Evolutionary conservation across 2,888 invertebrate species (phyloP), one percentile per base, ranked within the genome.

Genomic region (Amphiduros pacificus): DNA sequence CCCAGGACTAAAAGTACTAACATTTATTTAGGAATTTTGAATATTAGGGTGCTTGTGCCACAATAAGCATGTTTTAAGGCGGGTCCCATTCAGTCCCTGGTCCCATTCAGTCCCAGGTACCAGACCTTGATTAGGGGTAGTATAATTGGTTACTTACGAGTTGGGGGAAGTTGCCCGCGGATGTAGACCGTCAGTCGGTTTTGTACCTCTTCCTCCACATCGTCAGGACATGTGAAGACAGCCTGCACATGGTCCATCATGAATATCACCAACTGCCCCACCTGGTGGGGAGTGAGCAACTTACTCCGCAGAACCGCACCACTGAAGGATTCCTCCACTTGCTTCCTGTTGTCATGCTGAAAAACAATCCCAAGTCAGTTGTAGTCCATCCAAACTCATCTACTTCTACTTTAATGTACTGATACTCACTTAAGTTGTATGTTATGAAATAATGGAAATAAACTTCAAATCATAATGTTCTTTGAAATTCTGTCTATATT

Each of bases 251-350:
- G 71, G 27, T 74, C 72, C 61, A 79, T 64, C 65, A 80, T 72
- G 66, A 78, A 79, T 54, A 71, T 69, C 40, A 77, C 74, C 14
- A 81, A 68, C 29, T 74, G 69, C 0, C 71, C 66, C 2, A 74
- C 71, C 58, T 79, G 72, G 55, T 75, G 75, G 27, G 72, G 71
- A 1, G 77, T 71, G 41, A 80, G 62, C 44, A 77, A 68, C 56
- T 76, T 76, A 66, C 77, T 77, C 36, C 72, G 73, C 44, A 80
- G 62, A 29, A 81, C 69, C 52, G 63, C 62, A 48, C 72, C 69
- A 20, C 77, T 73, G 61, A 80, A 76, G 6, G 67, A 69, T 24
- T 68, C 66, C 60, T 75, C 63, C 22, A 78, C 71, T 11, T 71
- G 64, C n/a, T 65, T 60, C 53, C 73, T 71, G 65, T 79, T 80